Base-by-base conservation (phyloP, 2,797 vertebrate genomes). In the Tenualosa ilisha region DNA sequence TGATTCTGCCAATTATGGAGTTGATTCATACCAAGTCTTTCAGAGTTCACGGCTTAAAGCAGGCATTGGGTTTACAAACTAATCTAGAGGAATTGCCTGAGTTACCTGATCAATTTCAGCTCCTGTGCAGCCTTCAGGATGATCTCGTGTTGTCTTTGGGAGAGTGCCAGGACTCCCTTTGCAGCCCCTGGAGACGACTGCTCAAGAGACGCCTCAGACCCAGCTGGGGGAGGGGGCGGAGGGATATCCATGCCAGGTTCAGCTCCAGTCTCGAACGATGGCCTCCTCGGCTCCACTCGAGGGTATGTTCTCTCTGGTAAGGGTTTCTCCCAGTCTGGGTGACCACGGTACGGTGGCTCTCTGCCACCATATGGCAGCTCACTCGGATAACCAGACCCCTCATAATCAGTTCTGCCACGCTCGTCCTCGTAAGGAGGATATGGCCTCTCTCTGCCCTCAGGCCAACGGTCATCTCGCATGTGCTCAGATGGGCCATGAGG, bases 61-160 rank as follows among this genome's bases (percentile, higher is more conserved):
- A 6, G 11, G 9, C 7, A 51, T 51, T 12, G 9, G 50, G 46
- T 51, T 51, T 9, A 2, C 1, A 13, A 40, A 72, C 3, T 7
- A 8, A 40, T 75, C 15, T 40, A 20, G 20, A 79, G 3, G 4
- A 56, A 53, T 53, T 65, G 13, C 0, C 2, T 13, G 82, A 88
- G 51, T 95, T 95, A 99, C 98, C 98, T 95, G 91, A 99, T 97
- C 94, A 99, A 95, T 94, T 99, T 99, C 85, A 99, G 95, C 91
- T 99, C 98, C 91, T 99, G 98, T 75, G 98, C 98, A 92, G 98
- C 98, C 94, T 99, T 99, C 91, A 99, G 93, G 92, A 99, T 99
- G 90, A 99, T 99, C 92, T 99, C 98, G 89, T 99, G 98, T 87
- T 99, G 98, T 88, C 97, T 97, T 87, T 99, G 97, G 91, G 98